A percentile compares a stretch with the other conserved stretches of the same genome.
Evolutionary conservation across 2,888 invertebrate genomes (phyloP).

Genomic region (Cheilosia variabilis): DNA sequence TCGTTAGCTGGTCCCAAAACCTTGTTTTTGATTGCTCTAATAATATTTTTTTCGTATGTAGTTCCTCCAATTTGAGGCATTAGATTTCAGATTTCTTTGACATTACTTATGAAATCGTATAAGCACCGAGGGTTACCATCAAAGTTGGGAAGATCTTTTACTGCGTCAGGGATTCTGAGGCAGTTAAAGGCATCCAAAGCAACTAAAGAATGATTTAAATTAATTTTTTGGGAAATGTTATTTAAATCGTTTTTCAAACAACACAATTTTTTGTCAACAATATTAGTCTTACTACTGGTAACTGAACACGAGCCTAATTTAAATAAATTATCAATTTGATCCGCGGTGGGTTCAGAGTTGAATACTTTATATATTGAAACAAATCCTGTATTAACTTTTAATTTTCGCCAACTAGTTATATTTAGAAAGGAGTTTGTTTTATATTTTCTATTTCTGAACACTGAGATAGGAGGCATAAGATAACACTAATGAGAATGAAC

Average conservation of each 20-base stretch:
- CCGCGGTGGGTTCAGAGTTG: constrained; percentile 3
- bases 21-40: constrained; percentile 3
- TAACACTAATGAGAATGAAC: constrained; percentile 5
- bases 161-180: neutral
- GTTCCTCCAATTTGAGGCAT: constrained; percentile 3
- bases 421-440: constrained; percentile 9
- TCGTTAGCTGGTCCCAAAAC: no score
- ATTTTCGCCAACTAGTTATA: constrained; percentile 5
- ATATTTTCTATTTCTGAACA: constrained; percentile 3
- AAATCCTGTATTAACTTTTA: constrained; percentile 1
- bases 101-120: constrained; percentile 5
- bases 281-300: constrained; percentile 2
- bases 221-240: neutral
- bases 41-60: neutral
- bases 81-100: neutral
- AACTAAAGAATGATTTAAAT: constrained; percentile 1
- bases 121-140: neutral
- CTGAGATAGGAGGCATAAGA: constrained; percentile 6
- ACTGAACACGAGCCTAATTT: neutral
- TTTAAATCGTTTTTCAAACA: constrained; percentile 2
- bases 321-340: neutral
- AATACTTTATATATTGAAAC: constrained; percentile 6
- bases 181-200: constrained; percentile 1
- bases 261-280: constrained; percentile 7
- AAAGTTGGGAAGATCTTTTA: neutral